A percentile compares a stretch with the other conserved stretches of the same genome.
Conservation (phyloP, 1,140 invertebrate genomes). For the Chironomus tepperi region DNA sequence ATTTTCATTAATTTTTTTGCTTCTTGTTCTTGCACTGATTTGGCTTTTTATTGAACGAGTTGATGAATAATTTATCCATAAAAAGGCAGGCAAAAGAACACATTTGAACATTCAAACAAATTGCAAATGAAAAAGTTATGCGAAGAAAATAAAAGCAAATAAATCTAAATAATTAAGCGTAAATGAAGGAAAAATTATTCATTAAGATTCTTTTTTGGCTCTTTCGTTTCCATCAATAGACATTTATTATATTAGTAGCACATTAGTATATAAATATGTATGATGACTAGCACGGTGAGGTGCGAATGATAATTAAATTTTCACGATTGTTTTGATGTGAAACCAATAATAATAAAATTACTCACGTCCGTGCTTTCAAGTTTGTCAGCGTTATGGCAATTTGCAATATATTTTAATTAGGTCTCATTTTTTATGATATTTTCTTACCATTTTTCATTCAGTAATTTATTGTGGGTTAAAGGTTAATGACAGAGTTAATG, state of each 20-base stretch:
- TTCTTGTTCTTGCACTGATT: not conserved
- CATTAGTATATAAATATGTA: not conserved
- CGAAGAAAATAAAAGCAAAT: not conserved
- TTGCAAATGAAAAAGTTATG: not conserved
- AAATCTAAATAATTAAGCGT: slow-evolving; percentile 7
- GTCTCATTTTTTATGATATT: too few species aligned
- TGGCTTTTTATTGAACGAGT: slow-evolving; percentile 5
- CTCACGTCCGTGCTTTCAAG: too few species aligned
- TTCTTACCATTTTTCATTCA: too few species aligned
- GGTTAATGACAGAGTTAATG: too few species aligned
- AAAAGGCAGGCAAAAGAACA: too few species aligned
- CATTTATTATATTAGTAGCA: not conserved
- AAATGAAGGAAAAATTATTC: not conserved
- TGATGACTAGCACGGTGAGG: not conserved
- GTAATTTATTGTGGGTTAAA: too few species aligned
- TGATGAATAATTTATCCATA: not conserved
- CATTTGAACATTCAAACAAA: not conserved
- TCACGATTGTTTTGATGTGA: not conserved
- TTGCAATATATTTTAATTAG: too few species aligned
- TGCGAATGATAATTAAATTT: slow-evolving; percentile 9
- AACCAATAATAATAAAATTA: not conserved
- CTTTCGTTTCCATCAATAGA: too few species aligned
- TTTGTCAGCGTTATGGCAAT: too few species aligned
- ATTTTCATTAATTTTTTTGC: not conserved
- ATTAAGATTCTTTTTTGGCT: not conserved